These are phyloP conservation scores for Ophion ventricosus DNA, from an alignment of 2,888 invertebrate genomes.

Conservation along the genomic window DNA sequence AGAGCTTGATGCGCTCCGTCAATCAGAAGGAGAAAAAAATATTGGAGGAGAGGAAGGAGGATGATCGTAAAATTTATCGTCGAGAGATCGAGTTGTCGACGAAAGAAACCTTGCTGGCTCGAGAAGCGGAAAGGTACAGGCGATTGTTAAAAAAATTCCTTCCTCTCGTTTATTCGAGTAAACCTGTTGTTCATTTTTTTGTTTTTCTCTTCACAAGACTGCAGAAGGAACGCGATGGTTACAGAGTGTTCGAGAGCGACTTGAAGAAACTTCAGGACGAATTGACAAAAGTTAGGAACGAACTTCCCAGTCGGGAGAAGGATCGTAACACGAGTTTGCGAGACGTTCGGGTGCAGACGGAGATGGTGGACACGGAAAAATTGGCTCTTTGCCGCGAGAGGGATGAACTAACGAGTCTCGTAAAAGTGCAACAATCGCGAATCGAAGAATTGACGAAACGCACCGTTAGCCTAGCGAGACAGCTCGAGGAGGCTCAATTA, in stretches of 20 bases:
- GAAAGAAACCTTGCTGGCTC: conserved; percentile 76
- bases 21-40: conserved; percentile 75
- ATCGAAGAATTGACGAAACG: conserved; percentile 79
- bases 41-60: conserved; percentile 71
- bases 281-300: conserved; percentile 74
- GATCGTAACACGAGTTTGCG: conserved; percentile 60
- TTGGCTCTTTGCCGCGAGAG: conserved; percentile 75
- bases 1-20: conserved; percentile 75
- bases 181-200: background rate
- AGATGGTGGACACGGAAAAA: conserved; percentile 72
- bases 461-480: conserved; percentile 76
- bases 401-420: conserved; percentile 75
- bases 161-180: background rate
- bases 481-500: conserved; percentile 77
- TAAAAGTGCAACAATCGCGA: conserved; percentile 77
- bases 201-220: conserved; percentile 71
- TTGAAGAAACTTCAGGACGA: conserved; percentile 78
- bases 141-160: background rate
- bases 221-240: conserved; percentile 75
- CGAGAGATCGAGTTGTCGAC: conserved; percentile 76
- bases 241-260: conserved; percentile 75
- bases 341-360: conserved; percentile 78
- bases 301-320: conserved; percentile 58
- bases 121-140: conserved; percentile 77
- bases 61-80: conserved; percentile 72